phyloP scores from a whole-genome alignment of 2,888 invertebrate genomes.

The Mythimna ferrago region DNA sequence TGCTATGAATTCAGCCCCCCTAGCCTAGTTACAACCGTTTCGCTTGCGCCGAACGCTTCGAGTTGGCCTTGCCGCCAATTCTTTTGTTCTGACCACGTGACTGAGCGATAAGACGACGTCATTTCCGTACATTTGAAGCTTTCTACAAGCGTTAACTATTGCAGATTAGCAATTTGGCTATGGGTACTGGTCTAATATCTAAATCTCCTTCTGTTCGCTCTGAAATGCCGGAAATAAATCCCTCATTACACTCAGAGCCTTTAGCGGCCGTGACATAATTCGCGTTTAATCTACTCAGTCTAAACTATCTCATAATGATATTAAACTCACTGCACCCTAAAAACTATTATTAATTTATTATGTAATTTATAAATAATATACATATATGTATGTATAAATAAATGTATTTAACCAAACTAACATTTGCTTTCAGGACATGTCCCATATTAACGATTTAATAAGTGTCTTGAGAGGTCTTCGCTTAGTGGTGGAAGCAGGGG shows the following conservation, averaged over 20 bases:
- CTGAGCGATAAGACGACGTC: too few relatives aligned
- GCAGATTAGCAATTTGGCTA: too few relatives aligned
- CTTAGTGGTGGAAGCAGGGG: slow-evolving; percentile 92
- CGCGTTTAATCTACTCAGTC: not conserved
- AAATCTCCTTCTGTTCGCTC: not conserved
- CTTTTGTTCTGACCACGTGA: too few relatives aligned
- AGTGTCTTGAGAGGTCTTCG: slow-evolving; percentile 93
- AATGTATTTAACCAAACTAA: slow-evolving; percentile 69
- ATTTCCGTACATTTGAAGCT: too few relatives aligned
- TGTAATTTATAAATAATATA: slow-evolving; percentile 13
- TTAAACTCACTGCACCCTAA: not conserved
- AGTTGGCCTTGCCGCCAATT: too few relatives aligned
- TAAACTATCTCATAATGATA: slow-evolving; percentile 3
- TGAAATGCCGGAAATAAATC: not conserved
- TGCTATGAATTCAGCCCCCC: too few relatives aligned
- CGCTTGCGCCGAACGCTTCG: too few relatives aligned
- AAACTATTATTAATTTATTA: slow-evolving; percentile 7
- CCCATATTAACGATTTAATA: slow-evolving; percentile 92
- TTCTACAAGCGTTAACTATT: too few relatives aligned
- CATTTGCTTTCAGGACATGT: slow-evolving; percentile 86
- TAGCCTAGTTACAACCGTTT: too few relatives aligned
- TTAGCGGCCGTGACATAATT: not conserved
- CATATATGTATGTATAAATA: slow-evolving; percentile 20
- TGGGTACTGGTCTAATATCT: too few relatives aligned
- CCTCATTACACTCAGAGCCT: not conserved